Evolutionary conservation across 2,888 invertebrate genomes (phyloP), one percentile per base, ranked within the genome.

Genomic region (Drosophila cognata): DNA sequence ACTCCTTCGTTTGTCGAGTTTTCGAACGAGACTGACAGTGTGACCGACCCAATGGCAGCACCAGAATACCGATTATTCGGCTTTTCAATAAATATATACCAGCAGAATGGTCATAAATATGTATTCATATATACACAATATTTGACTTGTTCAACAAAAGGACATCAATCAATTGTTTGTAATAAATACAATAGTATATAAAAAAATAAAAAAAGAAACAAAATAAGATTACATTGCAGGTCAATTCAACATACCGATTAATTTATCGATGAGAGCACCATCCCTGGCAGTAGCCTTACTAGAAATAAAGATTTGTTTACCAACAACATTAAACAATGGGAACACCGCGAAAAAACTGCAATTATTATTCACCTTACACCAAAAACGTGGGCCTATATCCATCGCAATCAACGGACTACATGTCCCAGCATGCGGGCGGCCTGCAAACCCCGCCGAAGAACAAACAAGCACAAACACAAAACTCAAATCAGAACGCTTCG

Each of bases 371-470:
- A 2, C 91, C 92, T 1, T 92, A 91, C 41, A 76, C 83, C 7
- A 80, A 85, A 31, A 78, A 80, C 28, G 33, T 80, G 28, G 55
- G 71, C 0, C 83, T 88, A 46, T 93, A 92, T 79, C 92, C 92
- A 0, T 92, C 92, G n/a, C 93, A 92, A 53, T 81, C 90, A 0
- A 77, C 82, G 4, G 91, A 89, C 28, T 92, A 89, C 69, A 82
- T 90, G 64, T 82, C 91, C 0, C 81, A 91, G 41, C 92, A 92
- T 51, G 71, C 88, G 52, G 92, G 92, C 66, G 91, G 52, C 50
- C 68, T 46, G 10, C 85, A 84, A 50, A 38, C 61, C 0, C 48
- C 65, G 1, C 46, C 31, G 4, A 36, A 31, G n/a, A 41, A 65
- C 11, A 38, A 13, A 8, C 28, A 31, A 4, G 16, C 25, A 25